Base-by-base conservation (phyloP, 2,113 vertebrate species). In the Tachuris rubrigastra region DNA sequence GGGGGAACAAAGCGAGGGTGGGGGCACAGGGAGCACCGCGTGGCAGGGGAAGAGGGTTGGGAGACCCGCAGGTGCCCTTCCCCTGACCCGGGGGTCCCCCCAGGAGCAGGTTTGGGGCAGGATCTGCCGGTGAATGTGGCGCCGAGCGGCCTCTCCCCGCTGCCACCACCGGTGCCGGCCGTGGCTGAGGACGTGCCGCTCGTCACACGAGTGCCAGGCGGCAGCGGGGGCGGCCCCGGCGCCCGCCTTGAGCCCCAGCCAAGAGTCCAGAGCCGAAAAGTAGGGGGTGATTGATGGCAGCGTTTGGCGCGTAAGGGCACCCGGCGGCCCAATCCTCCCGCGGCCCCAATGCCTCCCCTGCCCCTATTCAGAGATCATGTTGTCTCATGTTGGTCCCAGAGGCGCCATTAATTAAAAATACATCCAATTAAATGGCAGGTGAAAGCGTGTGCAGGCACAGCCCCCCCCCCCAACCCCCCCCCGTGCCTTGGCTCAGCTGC, bases 381-480 rank as follows among this genome's bases (percentile, higher is more conserved):
- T 98, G 98, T 98, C 98, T 98, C 98, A 95, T 97, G 97, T 96
- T 72, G 97, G 97, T 98, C 98, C 98, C 98, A 82, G 94, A 97
- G 98, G 98, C 97, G 96, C 98, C 98, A 98, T 98, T 98, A 98
- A 98, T 98, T 98, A 98, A 98, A 98, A 98, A 98, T 98, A 98
- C 98, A 98, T 98, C 98, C 98, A 98, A 98, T 98, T 98, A 98
- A 98, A 98, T 98, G 98, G 98, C 98, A 98, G 98, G 98, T 98
- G 98, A 98, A 98, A 97, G 97, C 96, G 98, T 97, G 98, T 97
- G 98, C 97, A 92, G 97, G 91, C 96, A 28, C 94, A 42, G 97
- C 87, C 79, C 92, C 85, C 73, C 30, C 24, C 12, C 93, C 52
- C 69, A 15, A 9, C 19, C 94, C 56, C 69, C 10, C 85, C 77